phyloP scores from a whole-genome alignment of 2,888 invertebrate genomes.

The Phaedon cochleariae region DNA sequence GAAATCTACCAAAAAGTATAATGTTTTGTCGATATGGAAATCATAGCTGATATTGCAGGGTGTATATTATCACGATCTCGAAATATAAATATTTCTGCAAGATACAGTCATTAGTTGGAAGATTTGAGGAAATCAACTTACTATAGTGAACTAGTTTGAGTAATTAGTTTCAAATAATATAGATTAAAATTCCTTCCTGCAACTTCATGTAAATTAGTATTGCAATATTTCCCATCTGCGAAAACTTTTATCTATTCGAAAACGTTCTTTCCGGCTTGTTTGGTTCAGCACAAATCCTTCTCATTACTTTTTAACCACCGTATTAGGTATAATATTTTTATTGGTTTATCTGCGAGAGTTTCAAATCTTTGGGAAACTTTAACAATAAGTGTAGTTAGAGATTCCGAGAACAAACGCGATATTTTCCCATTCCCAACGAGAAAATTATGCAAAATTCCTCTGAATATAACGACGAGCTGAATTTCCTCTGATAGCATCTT shows the following conservation, averaged over 20 bases:
- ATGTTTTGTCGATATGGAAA: no score
- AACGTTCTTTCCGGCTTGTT: neutral
- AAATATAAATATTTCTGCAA: no score
- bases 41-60: no score
- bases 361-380: slow-evolving; percentile 1
- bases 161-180: no score
- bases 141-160: no score
- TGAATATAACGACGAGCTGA: neutral
- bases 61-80: no score
- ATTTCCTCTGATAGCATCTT: neutral
- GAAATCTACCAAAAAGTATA: no score
- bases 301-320: neutral
- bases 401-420: slow-evolving; percentile 15
- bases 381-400: slow-evolving; percentile 13
- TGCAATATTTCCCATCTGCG: neutral
- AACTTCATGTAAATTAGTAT: no score
- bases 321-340: neutral
- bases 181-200: no score
- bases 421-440: slow-evolving; percentile 10
- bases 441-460: slow-evolving; percentile 19
- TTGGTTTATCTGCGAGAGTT: slow-evolving; percentile 1
- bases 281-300: neutral
- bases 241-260: neutral
- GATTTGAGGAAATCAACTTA: no score
- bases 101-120: no score